phyloP scores from a whole-genome alignment of 2,113 vertebrate genomes.

The Cygnus atratus region DNA sequence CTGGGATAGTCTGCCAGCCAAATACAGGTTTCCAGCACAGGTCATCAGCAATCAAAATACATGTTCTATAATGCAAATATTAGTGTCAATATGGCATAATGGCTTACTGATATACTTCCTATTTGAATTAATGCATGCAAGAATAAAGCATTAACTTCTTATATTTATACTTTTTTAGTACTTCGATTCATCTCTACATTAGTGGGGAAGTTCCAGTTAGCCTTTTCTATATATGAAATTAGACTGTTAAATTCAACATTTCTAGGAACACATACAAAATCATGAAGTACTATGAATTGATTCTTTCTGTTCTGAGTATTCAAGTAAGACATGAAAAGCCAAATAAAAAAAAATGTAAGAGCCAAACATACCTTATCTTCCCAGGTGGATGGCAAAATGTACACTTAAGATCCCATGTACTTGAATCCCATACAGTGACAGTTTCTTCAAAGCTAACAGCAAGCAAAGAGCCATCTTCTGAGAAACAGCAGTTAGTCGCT shows the following conservation, averaged over 20 bases:
- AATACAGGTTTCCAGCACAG: neutral
- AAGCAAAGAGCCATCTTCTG: slow-evolving; percentile 92
- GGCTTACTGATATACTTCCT: neutral
- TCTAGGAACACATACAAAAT: neutral
- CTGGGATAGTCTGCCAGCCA: neutral
- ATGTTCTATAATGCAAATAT: neutral
- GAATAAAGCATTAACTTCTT: neutral
- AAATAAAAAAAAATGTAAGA: neutral
- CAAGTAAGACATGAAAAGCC: neutral
- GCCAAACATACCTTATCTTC: slow-evolving; percentile 80
- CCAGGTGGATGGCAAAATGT: slow-evolving; percentile 94
- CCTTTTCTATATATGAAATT: neutral
- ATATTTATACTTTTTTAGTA: neutral
- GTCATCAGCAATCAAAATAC: neutral
- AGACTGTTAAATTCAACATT: neutral
- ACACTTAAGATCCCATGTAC: slow-evolving; percentile 89
- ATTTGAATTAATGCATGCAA: neutral
- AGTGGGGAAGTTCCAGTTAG: neutral
- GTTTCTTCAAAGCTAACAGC: slow-evolving; percentile 90
- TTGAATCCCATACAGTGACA: slow-evolving; percentile 90
- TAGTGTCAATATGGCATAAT: neutral
- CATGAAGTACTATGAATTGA: neutral
- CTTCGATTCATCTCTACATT: neutral
- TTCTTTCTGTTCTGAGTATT: neutral
- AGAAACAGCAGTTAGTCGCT: slow-evolving; percentile 89